Base-by-base conservation (phyloP, 2,797 vertebrate species). In the Ptychobarbus kaznakovi region DNA sequence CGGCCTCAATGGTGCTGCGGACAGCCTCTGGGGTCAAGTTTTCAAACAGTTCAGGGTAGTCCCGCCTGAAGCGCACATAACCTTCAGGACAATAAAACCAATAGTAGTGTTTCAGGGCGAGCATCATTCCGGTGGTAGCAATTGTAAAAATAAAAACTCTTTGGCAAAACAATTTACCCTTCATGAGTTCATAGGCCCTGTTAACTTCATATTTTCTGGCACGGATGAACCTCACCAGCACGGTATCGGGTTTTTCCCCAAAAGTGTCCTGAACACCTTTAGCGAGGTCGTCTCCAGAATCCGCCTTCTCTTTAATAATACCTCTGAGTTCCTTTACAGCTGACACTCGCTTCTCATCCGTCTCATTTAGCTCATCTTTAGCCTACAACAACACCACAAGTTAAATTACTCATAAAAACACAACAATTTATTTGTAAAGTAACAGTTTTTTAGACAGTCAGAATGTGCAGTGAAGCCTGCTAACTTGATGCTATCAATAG, bases 291-390 rank as follows among this genome's bases (percentile, higher is more conserved):
- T 99, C 97, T 0, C 96, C 93, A 0, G 91, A 88, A 0, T 93
- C 93, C 0, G 96, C 97, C 90, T 95, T 96, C 65, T 96, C 95
- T 89, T 93, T 96, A 6, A 98, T 95, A 25, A 97, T 93, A 0
- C 92, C 95, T 86, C 92, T 93, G 87, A 99, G 94, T 49, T 97
- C 97, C 89, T 96, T 96, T 80, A 96, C 94, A 0, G 94, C 96
- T 2, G 86, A 91, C 38, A 92, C 96, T 4, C 95, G 90, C 85
- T 95, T 97, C 93, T 98, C 98, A 22, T 97, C 96, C 0, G 95
- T 97, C 95, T 99, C 98, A 0, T 97, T 97, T 92, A 99, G 93
- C 93, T 99, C 98, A 3, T 99, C 98, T 92, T 98, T 99, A 0
- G 98, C 98, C 98, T 99, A 90, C 5, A 86, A 77, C 38, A 65